Evolutionary conservation across 1,140 invertebrate species (phyloP), one percentile per base, ranked within the genome.

Genomic region (Bemisia tabaci): DNA sequence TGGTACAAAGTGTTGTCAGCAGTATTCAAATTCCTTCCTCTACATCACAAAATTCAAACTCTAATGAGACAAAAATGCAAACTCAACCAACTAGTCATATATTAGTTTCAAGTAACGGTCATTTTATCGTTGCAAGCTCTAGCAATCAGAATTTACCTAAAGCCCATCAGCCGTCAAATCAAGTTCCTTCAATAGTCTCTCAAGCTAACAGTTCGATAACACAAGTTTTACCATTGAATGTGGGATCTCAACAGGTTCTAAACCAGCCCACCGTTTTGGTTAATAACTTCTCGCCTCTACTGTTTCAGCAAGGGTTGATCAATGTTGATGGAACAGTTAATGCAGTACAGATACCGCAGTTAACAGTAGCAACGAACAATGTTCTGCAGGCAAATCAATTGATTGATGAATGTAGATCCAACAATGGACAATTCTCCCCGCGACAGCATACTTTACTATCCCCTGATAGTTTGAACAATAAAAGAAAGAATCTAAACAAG

Each of bases 261-360:
- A 84, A 85, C 1, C 89, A 91, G 73, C 88, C 87, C 22, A 87
- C 88, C 0, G 87, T 91, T 1, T 80, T 94, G 12, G 86, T 93
- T 0, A 93, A 93, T 72, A 86, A 89, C 0, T 79, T 93, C 68
- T 87, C 87, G 68, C 89, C 89, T 0, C 88, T 91, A 62, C 71
- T 80, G 48, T 83, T 93, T 62, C 90, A 90, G 76, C 87, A 87
- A 2, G 83, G 88, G 1, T 77, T 80, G 61, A 83, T 87, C 77
- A 80, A 84, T 2, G 80, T 86, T 9, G 85, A 89, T 77, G 84
- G 86, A 67, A 79, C 84, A 1, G 82, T 85, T 1, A 86, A 86
- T 68, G 79, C 87, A 1, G 81, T 88, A 58, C 83, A 84, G 69
- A 82, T 86, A 70, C 78, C 80, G 0, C 81, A 81, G 60, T 75